Evolutionary conservation across 2,888 invertebrate genomes (phyloP), one percentile per base, ranked within the genome.

Genomic region (Neoaliturus tenellus): DNA sequence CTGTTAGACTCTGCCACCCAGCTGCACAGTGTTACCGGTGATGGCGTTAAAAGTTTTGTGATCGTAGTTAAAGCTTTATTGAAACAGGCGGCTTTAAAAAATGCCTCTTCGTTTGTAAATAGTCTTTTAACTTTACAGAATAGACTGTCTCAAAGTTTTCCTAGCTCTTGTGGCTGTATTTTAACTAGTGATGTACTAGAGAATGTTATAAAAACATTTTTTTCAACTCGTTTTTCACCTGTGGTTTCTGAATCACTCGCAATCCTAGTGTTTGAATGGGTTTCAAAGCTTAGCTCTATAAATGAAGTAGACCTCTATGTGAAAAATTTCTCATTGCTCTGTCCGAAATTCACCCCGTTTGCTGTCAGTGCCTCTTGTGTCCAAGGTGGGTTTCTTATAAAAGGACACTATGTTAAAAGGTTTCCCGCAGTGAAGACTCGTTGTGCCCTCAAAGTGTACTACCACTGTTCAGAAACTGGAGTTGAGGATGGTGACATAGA

Each of bases 21-120:
- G 25, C 62, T 85, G 31, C 67, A 81, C 69, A 31, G 44, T 5
- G 67, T 78, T n/a, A n/a, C 80, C 20, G 85, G 86, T 23, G 85
- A 86, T 39, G 86, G 85, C 51, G 78, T 84, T 39, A 86, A 85
- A 80, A 51, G 81, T 75, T 85, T 85, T 71, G 55, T 85, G 39
- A 62, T 85, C 82, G 31, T 73, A 82, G 20, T 71, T 80, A 48
- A 84, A 55, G 73, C 73, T 83, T 39, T 84, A 71, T 67, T 82
- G 33, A 83, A 31, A 14, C 20, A 41, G 71, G 62, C 51, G n/a
- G 75, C 69, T 10, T 58, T 31, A 8, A 23, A 80, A 44, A n/a
- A 48, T 81, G 35, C 23, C 80, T 39, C 31, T 10, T 23, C 28
- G 23, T 41, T 69, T 75, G 20, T 82, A 31, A 69, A 69, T 20